Evolutionary conservation across 2,888 invertebrate species (phyloP).

Genomic region (Metellina segmentata): DNA sequence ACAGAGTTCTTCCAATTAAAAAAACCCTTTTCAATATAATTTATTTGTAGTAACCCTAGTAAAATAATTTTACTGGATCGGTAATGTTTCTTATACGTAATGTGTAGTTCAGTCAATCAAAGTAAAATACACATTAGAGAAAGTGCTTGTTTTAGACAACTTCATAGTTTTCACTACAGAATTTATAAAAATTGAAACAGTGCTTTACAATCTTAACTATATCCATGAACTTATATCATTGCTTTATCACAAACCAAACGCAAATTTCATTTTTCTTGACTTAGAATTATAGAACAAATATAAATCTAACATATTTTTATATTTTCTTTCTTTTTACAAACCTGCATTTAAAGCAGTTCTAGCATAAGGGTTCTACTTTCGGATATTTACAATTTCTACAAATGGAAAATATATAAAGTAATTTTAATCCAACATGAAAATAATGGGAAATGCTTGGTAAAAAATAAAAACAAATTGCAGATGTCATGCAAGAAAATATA

Average conservation of each 20-base stretch:
- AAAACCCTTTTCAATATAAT: no score
- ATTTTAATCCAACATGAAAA: slow-evolving; percentile 32
- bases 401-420: slow-evolving; percentile 42
- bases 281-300: slow-evolving; percentile 62
- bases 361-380: slow-evolving; percentile 52
- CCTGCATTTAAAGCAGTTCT: slow-evolving; percentile 37
- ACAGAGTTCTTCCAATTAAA: no score
- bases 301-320: slow-evolving; percentile 43
- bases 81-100: no score
- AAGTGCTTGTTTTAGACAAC: no score
- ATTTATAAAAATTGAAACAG: no score
- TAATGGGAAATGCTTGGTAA: neutral
- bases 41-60: no score
- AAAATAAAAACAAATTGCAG: neutral
- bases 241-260: neutral
- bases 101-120: no score
- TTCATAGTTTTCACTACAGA: no score
- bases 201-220: no score
- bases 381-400: slow-evolving; percentile 60
- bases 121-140: no score
- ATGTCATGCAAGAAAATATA: neutral
- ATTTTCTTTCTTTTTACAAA: slow-evolving; percentile 55
- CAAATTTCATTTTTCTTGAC: slow-evolving; percentile 37
- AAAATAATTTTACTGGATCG: no score
- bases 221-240: neutral